Percentiles rank a stretch among this genome's conserved stretches.
Conservation (phyloP, 1,140 invertebrate genomes). For the Lordiphosa stackelbergi region DNA sequence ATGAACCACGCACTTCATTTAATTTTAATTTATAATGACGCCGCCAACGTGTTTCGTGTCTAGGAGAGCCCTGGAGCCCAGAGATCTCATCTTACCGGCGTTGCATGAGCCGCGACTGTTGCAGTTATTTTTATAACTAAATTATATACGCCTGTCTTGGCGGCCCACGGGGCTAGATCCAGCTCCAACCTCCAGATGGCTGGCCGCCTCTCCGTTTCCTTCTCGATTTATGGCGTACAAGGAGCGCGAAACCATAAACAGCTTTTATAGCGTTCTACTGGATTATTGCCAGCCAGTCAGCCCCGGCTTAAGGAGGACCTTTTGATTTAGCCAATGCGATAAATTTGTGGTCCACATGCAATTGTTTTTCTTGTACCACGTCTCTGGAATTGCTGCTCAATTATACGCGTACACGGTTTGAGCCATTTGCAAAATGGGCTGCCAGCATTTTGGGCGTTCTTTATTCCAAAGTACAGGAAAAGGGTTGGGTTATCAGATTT, state of each 20-base stretch:
- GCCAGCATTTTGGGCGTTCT: neutral
- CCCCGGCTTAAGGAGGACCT: conserved; percentile 28
- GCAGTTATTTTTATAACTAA: conserved; percentile 77
- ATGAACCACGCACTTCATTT: conserved; percentile 70
- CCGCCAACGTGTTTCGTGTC: conserved; percentile 23
- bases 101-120: conserved; percentile 20
- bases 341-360: conserved; percentile 60
- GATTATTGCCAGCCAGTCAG: conserved; percentile 51
- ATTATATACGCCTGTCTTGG: conserved; percentile 68
- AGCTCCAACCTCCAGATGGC: conserved; percentile 3
- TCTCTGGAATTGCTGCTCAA: conserved; percentile 32
- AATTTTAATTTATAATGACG: conserved; percentile 71
- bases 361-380: conserved; percentile 43
- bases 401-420: conserved; percentile 21
- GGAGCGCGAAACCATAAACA: conserved; percentile 76
- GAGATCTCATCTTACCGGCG: conserved; percentile 63
- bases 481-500: conserved; percentile 7
- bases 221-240: conserved; percentile 71
- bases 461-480: no score
- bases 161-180: conserved; percentile 27
- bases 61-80: conserved; percentile 2
- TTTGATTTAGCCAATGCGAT: conserved; percentile 63
- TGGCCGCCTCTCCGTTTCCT: conserved; percentile 40
- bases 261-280: conserved; percentile 76
- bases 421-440: conserved; percentile 23